Evolutionary conservation across 1,140 invertebrate species (phyloP), one percentile per base, ranked within the genome.

Genomic region (Cepaea nemoralis): DNA sequence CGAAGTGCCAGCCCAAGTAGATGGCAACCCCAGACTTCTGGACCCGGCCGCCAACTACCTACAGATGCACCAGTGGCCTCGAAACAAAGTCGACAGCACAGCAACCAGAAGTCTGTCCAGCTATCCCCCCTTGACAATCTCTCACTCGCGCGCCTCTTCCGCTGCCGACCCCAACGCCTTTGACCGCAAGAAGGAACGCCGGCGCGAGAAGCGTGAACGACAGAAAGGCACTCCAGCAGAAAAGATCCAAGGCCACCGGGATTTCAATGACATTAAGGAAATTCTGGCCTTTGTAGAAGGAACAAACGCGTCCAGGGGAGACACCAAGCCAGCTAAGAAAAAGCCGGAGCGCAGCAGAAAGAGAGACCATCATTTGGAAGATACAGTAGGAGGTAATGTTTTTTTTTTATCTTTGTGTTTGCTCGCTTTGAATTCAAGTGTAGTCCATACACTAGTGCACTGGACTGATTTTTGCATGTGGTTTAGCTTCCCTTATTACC

Each of bases 231-330:
- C 22, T 1, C 69, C 39, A 33, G 73, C 45, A 5, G 73, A 35
- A 37, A n/a, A 48, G 14, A 33, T 50, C 73, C n/a, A 45, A 45
- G 73, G 45, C 10, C 22, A 45, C n/a, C 33, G 45, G 35, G 35
- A 50, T 42, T 45, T 45, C 31, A 31, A 2, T 6, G 40, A 45
- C 45, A 45, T 75, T 27, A 50, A 75, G 39, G 73, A 75, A 3
- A 45, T 75, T 22, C n/a, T 75, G 73, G 45, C 27, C 33, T 75
- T 75, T 48, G 45, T 75, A 24, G 69, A 71, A 45, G 69, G 69
- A 1, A 48, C 40, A 31, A 19, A 22, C 1, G 12, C 37, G 33
- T 40, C 40, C 5, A 35, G 27, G 40, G n/a, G 2, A n/a, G 45
- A 75, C 19, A n/a, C 0, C 16, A n/a, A 50, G 45, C 6, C 73